Conservation (phyloP, 2,888 invertebrate species). For the Norana najaformis region DNA sequence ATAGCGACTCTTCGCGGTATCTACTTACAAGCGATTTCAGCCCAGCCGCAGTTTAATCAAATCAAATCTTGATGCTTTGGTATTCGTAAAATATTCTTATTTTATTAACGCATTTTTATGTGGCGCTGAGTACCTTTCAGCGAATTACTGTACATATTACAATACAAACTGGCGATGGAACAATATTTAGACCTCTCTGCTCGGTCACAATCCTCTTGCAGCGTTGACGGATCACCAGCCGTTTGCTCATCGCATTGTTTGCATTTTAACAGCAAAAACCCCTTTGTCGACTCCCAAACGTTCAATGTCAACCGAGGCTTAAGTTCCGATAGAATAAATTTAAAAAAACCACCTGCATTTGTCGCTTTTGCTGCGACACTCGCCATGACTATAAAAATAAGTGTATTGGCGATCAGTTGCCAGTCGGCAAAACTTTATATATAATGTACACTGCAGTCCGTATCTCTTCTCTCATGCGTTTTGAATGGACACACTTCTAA, state of each 20-base stretch:
- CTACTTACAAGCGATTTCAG: no score
- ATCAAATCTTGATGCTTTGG: no score
- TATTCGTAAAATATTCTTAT: no score
- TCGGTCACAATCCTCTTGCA: conserved; percentile 1
- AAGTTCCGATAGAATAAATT: neutral
- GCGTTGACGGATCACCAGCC: neutral
- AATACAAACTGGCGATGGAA: neutral
- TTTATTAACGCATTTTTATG: no score
- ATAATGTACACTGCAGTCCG: neutral
- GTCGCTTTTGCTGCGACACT: neutral
- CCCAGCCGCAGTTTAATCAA: no score
- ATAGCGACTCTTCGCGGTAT: no score
- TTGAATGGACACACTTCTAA: neutral
- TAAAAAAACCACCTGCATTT: neutral
- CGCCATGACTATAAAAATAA: neutral
- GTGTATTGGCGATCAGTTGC: no score
- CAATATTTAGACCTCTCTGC: neutral
- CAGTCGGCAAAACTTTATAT: neutral
- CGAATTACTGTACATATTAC: no score
- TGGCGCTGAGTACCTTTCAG: no score
- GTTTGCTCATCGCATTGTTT: neutral
- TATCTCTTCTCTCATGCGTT: neutral
- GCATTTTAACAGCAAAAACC: neutral
- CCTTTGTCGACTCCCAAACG: neutral
- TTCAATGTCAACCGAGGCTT: neutral